Evolutionary conservation across 1,140 invertebrate genomes (phyloP), one percentile per base, ranked within the genome.

Genomic region (Periplaneta americana): DNA sequence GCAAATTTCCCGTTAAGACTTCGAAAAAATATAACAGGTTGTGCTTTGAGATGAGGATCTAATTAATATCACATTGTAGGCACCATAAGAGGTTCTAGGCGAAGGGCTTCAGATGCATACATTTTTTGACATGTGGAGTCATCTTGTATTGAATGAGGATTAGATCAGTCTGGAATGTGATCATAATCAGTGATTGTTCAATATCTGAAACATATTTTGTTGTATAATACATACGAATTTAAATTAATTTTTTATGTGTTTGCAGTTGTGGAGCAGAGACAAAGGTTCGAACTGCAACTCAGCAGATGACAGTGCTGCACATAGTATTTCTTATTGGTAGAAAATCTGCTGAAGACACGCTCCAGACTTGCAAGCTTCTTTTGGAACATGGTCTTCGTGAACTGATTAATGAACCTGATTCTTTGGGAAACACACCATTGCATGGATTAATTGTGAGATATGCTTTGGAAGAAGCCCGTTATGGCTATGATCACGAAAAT

Each of bases 281-380:
- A 3, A 92, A 90, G 6, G 93, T 94, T 2, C 86, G 92, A 34
- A 95, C 93, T 1, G 91, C 92, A 80, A 95, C 93, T 4, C 93
- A 94, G 85, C 93, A 94, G 85, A 93, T 94, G 92, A 94, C 93
- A 3, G 88, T 93, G 18, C 85, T 94, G 17, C 93, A 94, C 87
- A 91, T 94, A 82, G 90, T 93, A 8, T 90, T 93, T 74, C 87
- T 93, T 78, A 89, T 91, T 28, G 92, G 91, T 10, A 89, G 92
- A 82, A 94, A 94, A 84, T 91, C 91, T 15, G 93, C 93, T 0
- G 93, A 94, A 84, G 93, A 94, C 84, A 94, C 93, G 0, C 87
- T 94, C 35, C 88, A 89, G 37, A 93, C 92, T 0, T 89, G 93
- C 34, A 91, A 93, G 82, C 87, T 94, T 15, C 85, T 95, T 22